Conservation (phyloP, 2,797 vertebrate genomes). For the Epinephelus malabaricus region DNA sequence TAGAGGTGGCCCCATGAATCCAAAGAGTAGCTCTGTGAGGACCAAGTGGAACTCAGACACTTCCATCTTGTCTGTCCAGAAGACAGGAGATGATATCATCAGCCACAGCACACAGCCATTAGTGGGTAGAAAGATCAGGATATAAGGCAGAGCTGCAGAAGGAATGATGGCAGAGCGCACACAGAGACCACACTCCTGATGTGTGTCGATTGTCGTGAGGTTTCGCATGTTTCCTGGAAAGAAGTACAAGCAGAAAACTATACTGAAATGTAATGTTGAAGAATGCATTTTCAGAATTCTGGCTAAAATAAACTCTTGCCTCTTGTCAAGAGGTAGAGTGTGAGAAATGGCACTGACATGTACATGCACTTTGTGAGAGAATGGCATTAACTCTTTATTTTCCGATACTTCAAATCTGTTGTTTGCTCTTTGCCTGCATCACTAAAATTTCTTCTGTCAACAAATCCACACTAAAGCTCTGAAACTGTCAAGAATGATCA, state of each 20-base stretch:
- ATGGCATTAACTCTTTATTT: background rate
- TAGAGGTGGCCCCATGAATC: background rate
- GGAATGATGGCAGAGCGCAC: accelerated
- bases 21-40: slow-evolving; percentile 2
- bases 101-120: slow-evolving; percentile 11
- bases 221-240: slow-evolving; percentile 24
- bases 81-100: slow-evolving; percentile 7
- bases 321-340: background rate
- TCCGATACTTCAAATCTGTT: no score
- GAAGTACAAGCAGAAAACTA: background rate
- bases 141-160: background rate
- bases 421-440: no score
- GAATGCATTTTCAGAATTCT: no score
- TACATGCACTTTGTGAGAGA: background rate
- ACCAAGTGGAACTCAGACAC: slow-evolving; percentile 14
- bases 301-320: no score
- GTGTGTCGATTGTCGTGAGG: background rate
- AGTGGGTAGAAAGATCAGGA: background rate
- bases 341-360: background rate
- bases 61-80: slow-evolving; percentile 9
- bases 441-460: no score
- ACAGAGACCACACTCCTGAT: background rate
- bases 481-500: background rate
- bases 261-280: no score
- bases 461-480: background rate